Evolutionary conservation across 2,113 vertebrate genomes (phyloP).

Genomic region (Corvus hawaiiensis): DNA sequence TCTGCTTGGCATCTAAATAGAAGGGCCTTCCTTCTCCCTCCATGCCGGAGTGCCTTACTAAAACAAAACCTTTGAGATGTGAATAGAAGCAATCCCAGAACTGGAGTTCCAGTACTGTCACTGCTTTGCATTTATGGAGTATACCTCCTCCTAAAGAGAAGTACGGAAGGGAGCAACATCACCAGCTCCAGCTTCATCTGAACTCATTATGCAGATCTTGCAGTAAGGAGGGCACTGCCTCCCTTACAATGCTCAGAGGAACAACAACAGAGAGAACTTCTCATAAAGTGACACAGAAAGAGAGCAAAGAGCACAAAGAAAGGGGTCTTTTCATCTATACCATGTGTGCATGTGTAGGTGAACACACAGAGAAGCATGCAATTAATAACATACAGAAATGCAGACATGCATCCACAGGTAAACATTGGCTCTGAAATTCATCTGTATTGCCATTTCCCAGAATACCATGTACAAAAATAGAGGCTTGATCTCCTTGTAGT

Average conservation of each 20-base stretch:
- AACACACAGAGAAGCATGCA: neutral
- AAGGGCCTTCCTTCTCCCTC: neutral
- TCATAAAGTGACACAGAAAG: neutral
- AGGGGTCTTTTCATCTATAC: neutral
- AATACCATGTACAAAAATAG: neutral
- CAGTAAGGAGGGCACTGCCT: neutral
- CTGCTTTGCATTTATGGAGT: neutral
- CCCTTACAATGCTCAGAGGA: neutral
- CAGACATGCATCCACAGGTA: neutral
- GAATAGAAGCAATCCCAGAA: neutral
- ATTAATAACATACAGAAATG: neutral
- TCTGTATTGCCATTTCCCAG: neutral
- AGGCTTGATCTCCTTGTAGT: neutral
- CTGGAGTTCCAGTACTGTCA: neutral
- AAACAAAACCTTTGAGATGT: neutral
- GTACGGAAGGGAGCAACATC: neutral
- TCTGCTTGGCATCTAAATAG: neutral
- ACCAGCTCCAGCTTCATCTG: neutral
- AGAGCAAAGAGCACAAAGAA: neutral
- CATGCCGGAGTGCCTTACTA: neutral
- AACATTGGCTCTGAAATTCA: neutral
- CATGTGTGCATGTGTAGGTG: accelerated
- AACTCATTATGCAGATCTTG: neutral
- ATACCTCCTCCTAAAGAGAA: neutral
- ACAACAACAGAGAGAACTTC: neutral